A percentile compares a stretch with the other conserved stretches of the same genome.
These are phyloP conservation scores for Wiebesia pumilae DNA, from an alignment of 1,140 invertebrate species.

Conservation along the genomic window DNA sequence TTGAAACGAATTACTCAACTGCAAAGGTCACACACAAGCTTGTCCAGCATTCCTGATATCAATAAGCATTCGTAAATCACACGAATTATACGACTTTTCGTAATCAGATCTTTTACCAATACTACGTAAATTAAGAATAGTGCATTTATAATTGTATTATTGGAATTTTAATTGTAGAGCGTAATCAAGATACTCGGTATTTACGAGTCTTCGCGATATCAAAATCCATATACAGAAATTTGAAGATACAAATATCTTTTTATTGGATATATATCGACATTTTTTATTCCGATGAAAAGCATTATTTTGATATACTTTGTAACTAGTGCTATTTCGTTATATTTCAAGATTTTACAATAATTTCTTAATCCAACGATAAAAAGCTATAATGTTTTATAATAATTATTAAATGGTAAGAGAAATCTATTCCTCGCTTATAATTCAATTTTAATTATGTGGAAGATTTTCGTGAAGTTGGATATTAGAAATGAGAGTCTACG, in stretches of 20 bases:
- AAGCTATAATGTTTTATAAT: too few species aligned
- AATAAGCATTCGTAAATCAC: constrained; percentile 12
- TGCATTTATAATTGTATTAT: neutral
- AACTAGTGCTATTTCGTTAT: neutral
- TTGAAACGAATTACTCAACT: neutral
- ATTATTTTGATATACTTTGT: neutral
- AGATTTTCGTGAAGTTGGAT: too few species aligned
- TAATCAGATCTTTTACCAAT: neutral
- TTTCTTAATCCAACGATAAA: too few species aligned
- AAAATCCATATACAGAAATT: neutral
- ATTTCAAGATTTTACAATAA: neutral
- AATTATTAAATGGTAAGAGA: too few species aligned
- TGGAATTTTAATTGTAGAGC: neutral
- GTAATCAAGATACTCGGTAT: neutral
- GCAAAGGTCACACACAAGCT: too few species aligned
- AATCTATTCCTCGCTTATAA: too few species aligned
- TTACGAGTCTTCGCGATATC: neutral
- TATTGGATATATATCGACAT: neutral
- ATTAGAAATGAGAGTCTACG: too few species aligned
- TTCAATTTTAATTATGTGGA: too few species aligned
- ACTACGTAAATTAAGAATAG: constrained; percentile 1
- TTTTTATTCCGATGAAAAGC: neutral
- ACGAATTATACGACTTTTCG: neutral
- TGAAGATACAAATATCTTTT: neutral
- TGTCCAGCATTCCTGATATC: neutral